Evolutionary conservation across 1,140 invertebrate species (phyloP).

Genomic region (Paralvinella palmiformis): DNA sequence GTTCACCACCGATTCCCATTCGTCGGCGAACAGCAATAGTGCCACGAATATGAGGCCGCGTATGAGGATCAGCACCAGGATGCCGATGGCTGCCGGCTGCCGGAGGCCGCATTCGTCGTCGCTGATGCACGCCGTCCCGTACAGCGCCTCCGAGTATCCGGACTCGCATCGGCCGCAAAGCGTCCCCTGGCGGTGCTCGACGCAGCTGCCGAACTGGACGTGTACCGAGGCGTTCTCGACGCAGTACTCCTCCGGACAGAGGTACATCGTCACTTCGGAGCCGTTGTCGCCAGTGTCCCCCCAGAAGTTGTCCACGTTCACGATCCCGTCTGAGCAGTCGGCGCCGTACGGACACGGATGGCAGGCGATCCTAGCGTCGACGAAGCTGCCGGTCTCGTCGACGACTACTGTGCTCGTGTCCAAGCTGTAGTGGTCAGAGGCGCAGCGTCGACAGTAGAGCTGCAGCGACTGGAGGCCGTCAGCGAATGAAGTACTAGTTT

Average conservation of each 20-base stretch:
- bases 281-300: not conserved
- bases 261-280: not conserved
- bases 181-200: not conserved
- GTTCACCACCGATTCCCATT: not conserved
- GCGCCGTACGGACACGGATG: not conserved
- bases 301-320: constrained; percentile 1
- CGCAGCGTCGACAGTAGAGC: constrained; percentile 3
- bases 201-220: not conserved
- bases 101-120: not conserved
- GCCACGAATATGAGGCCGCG: not conserved
- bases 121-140: not conserved
- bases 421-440: constrained; percentile 2
- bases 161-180: not conserved
- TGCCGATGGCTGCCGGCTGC: not conserved
- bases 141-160: constrained; percentile 5
- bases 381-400: not conserved
- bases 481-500: not conserved
- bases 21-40: not conserved
- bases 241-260: not conserved
- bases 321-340: not conserved
- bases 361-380: not conserved
- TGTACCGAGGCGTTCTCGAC: not conserved
- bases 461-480: not conserved
- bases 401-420: not conserved
- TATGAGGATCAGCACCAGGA: not conserved